These are phyloP conservation scores for Thelaira solivaga DNA, from an alignment of 2,888 invertebrate genomes.

Conservation along the genomic window DNA sequence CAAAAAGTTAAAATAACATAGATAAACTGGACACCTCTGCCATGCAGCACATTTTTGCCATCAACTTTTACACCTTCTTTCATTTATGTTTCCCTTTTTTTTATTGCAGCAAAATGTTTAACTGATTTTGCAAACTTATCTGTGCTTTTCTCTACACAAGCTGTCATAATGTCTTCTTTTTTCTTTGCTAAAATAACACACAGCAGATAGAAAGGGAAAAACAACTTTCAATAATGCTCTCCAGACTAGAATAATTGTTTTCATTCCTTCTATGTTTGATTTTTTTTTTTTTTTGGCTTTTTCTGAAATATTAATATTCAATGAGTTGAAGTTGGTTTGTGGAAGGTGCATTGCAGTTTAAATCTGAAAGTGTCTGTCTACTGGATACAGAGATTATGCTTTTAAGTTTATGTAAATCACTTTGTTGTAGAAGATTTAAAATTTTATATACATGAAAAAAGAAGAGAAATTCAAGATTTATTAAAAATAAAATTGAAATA, in stretches of 20 bases:
- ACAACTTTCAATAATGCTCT: constrained; percentile 70
- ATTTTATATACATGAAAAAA: constrained; percentile 14
- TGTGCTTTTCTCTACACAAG: constrained; percentile 38
- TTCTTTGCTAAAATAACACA: constrained; percentile 15
- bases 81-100: not conserved
- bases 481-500: not conserved
- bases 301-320: constrained; percentile 60
- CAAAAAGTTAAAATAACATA: constrained; percentile 44
- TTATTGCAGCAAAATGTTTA: constrained; percentile 9
- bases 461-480: not conserved
- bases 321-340: constrained; percentile 54
- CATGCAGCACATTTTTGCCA: constrained; percentile 29
- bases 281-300: not conserved
- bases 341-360: constrained; percentile 51
- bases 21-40: constrained; percentile 51
- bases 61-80: constrained; percentile 33
- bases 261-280: constrained; percentile 24
- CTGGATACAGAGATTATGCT: constrained; percentile 47
- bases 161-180: constrained; percentile 59
- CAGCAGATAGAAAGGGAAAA: constrained; percentile 2
- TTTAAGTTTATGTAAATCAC: constrained; percentile 56
- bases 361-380: constrained; percentile 41
- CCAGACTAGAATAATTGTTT: constrained; percentile 72
- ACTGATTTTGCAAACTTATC: constrained; percentile 56
- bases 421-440: constrained; percentile 14